phyloP scores from a whole-genome alignment of 2,888 invertebrate species.

The Aporophyla lueneburgensis region DNA sequence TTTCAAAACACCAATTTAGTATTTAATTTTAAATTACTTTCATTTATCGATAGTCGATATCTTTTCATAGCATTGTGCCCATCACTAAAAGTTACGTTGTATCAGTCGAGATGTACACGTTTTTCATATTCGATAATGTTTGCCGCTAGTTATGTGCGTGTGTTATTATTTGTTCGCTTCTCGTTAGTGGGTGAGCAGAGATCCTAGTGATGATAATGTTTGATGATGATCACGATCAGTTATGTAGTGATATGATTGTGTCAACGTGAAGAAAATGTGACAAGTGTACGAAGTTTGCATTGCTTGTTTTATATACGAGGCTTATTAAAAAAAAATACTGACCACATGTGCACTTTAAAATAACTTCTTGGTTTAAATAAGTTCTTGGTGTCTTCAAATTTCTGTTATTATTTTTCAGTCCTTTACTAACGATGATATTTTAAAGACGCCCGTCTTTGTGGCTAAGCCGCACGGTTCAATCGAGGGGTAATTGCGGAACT shows the following conservation, averaged over 20 bases:
- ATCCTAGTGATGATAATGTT: not conserved
- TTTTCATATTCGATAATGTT: conserved; percentile 71
- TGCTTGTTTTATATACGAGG: not conserved
- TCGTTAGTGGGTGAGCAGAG: conserved; percentile 40
- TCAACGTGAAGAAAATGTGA: not conserved
- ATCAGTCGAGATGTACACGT: conserved; percentile 71
- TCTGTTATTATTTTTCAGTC: not conserved
- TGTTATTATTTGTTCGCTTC: conserved; percentile 51
- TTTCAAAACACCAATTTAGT: not conserved
- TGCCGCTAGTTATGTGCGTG: conserved; percentile 61
- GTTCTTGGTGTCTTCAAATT: not conserved
- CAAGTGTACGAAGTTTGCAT: not conserved
- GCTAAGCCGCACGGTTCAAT: too few species aligned
- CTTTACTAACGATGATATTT: not conserved
- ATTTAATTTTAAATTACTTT: not conserved
- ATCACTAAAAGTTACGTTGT: conserved; percentile 70
- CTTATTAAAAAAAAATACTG: not conserved
- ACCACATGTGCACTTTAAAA: not conserved
- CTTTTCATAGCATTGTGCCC: conserved; percentile 29
- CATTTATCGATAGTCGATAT: conserved; percentile 28
- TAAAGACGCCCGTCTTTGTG: too few species aligned
- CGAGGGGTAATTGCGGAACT: too few species aligned
- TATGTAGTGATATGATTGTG: not conserved
- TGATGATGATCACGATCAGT: conserved; percentile 1
- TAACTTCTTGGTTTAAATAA: not conserved